Base-by-base conservation (phyloP, 1,140 invertebrate species). In the Drosophila arawakana region DNA sequence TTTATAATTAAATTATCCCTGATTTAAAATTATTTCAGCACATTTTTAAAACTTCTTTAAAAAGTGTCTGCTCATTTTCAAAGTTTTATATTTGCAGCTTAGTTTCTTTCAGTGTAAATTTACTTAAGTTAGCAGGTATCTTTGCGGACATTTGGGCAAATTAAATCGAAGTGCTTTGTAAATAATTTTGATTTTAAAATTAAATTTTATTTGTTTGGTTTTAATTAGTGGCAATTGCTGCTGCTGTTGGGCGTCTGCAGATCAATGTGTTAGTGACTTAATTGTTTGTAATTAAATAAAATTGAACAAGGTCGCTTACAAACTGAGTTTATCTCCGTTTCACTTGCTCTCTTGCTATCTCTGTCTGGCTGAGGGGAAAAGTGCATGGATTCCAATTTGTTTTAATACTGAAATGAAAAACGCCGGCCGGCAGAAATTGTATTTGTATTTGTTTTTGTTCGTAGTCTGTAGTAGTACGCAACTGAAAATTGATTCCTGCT, bases 211-310 rank as follows among this genome's bases (percentile, higher is more conserved):
- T 43, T 59, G 30, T 15, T 34, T 15, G 35, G 25, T 6, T 18
- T 41, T 43, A 52, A 25, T 46, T 62, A 30, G 44, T 76, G 49
- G 30, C 41, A 50, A 10, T 63, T 21, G 52, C 62, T 54, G 44
- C 58, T 43, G 11, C 52, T 34, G 35, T 63, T 74, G 76, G 80
- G 72, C 50, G 59, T 77, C 71, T n/a, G 60, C 21, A 52, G 55
- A 57, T 50, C 52, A 18, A 60, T 74, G 21, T 78, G 69, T 69
- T 30, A 30, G 71, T 35, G 37, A 47, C 60, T 83, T 91, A 91
- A 88, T 91, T 91, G 88, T 78, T 88, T 88, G 83, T 88, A 91
- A 91, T 91, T 91, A 88, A 91, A 84, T 85, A 84, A 84, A 84
- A 91, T 82, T 91, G 72, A 82, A 62, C 88, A 91, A 91, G 88